Conservation (phyloP, 2,113 vertebrate species). For the Trematomus loennbergii region DNA sequence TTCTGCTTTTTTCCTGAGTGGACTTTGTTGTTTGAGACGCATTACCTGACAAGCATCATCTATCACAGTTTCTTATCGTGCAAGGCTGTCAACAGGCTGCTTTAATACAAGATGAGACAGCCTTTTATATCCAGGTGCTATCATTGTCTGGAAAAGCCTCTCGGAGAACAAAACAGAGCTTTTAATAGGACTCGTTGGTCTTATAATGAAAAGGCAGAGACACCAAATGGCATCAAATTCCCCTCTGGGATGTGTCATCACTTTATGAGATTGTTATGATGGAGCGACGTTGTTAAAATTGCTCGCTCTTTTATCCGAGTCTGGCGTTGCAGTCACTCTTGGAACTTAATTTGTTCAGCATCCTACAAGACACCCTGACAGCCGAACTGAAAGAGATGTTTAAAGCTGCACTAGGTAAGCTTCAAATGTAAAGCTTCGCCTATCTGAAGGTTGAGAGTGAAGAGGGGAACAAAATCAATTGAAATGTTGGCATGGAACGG, state of each 20-base stretch:
- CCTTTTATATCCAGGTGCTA: slow-evolving; percentile 56
- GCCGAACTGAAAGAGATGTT: neutral
- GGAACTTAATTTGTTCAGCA: neutral
- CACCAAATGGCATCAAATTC: slow-evolving; percentile 22
- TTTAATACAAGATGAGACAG: slow-evolving; percentile 70
- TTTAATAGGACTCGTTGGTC: slow-evolving; percentile 44
- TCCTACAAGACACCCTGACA: neutral
- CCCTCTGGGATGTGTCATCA: slow-evolving; percentile 36
- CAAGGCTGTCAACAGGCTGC: slow-evolving; percentile 61
- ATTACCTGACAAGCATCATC: slow-evolving; percentile 56
- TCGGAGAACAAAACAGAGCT: slow-evolving; percentile 29
- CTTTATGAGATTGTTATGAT: slow-evolving; percentile 58
- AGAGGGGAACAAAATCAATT: neutral
- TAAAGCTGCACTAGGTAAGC: neutral
- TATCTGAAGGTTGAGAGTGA: neutral
- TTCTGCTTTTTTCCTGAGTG: slow-evolving; percentile 25
- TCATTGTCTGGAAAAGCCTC: slow-evolving; percentile 49
- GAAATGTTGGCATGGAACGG: neutral
- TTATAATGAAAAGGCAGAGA: slow-evolving; percentile 25
- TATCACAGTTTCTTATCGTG: slow-evolving; percentile 64
- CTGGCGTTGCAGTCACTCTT: neutral
- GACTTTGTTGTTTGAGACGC: slow-evolving; percentile 42
- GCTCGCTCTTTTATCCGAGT: slow-evolving; percentile 31
- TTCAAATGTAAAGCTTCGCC: neutral
- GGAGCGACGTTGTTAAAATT: slow-evolving; percentile 29